phyloP scores from a whole-genome alignment of 2,113 vertebrate genomes.

The Laterallus jamaicensis region DNA sequence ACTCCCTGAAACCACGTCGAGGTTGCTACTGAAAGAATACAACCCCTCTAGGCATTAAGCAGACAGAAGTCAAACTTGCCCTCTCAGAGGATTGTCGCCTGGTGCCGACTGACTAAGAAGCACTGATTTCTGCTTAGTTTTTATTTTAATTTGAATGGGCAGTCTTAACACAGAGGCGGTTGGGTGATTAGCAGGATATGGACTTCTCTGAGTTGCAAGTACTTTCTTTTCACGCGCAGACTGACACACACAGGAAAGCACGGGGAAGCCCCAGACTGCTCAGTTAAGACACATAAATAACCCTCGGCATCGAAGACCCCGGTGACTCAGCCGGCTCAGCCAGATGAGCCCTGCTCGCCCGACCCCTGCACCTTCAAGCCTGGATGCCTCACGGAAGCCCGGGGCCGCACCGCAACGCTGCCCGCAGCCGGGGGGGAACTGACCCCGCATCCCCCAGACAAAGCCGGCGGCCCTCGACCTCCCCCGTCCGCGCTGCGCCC shows the following conservation, averaged over 20 bases:
- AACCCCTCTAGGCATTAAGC: background rate
- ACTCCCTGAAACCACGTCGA: fast-evolving
- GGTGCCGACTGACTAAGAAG: background rate
- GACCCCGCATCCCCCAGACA: background rate
- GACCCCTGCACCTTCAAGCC: background rate
- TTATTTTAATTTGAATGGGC: background rate
- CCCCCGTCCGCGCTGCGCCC: background rate
- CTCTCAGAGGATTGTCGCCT: background rate
- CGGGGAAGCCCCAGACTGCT: background rate
- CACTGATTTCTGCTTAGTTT: background rate
- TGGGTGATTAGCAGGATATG: fast-evolving
- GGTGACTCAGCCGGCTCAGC: background rate
- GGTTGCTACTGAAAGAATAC: background rate
- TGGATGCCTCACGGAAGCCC: background rate
- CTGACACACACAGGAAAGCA: background rate
- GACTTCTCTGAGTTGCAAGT: background rate
- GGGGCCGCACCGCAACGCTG: background rate
- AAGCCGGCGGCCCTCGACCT: background rate
- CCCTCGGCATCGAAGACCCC: background rate
- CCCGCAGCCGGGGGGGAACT: too few species aligned
- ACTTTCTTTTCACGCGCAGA: background rate
- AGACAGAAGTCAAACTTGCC: background rate
- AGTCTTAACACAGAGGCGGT: background rate
- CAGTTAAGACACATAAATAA: fast-evolving
- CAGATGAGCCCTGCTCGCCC: background rate